Percentiles rank a stretch among this genome's conserved stretches.
Conservation (phyloP, 2,797 vertebrate species). For the Botia almorhae region DNA sequence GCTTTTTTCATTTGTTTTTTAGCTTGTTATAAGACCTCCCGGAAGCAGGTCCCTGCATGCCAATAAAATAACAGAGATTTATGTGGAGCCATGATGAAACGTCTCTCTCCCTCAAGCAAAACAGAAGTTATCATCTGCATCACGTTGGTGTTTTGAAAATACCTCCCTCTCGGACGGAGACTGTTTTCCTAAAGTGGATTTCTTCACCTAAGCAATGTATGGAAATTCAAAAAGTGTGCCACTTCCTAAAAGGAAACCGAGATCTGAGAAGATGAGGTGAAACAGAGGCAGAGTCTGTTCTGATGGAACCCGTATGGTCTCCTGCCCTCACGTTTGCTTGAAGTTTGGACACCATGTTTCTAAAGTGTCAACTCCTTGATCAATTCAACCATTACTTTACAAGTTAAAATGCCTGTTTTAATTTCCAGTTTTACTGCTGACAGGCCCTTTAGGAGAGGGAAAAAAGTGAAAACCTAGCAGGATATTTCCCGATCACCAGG, state of each 20-base stretch:
- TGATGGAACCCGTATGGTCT: neutral
- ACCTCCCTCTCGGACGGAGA: slow-evolving; percentile 35
- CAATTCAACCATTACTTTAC: slow-evolving; percentile 1
- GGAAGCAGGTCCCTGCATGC: slow-evolving; percentile 38
- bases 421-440: neutral
- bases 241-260: slow-evolving; percentile 12
- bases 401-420: slow-evolving; percentile 16
- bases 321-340: neutral
- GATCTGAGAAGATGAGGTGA: neutral
- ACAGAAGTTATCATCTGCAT: slow-evolving; percentile 52
- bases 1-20: slow-evolving; percentile 56
- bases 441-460: neutral
- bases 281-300: neutral
- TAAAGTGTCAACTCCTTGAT: neutral
- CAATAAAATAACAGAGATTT: slow-evolving; percentile 52
- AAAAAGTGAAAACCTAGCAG: neutral
- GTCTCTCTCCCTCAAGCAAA: slow-evolving; percentile 43
- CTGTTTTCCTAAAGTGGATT: slow-evolving; percentile 43
- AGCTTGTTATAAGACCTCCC: slow-evolving; percentile 48
- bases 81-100: slow-evolving; percentile 46
- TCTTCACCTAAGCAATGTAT: slow-evolving; percentile 19
- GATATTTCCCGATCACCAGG: slow-evolving; percentile 55
- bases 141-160: slow-evolving; percentile 44
- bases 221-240: slow-evolving; percentile 28
- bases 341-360: neutral